Evolutionary conservation across 2,888 invertebrate genomes (phyloP).

Genomic region (Allacma fusca): DNA sequence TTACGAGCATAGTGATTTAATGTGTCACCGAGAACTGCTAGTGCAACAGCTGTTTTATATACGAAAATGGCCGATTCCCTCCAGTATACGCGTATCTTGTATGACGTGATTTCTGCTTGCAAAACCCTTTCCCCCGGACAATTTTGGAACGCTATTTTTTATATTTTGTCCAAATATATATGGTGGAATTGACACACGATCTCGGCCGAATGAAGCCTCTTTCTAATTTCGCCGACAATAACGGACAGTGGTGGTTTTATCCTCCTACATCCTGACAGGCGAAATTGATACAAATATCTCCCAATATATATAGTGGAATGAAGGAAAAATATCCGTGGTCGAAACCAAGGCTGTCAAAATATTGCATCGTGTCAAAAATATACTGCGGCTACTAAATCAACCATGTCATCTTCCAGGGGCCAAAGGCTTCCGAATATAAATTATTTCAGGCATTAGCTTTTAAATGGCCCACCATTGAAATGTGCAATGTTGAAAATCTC

Average conservation of each 20-base stretch:
- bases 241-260: constrained; percentile 61
- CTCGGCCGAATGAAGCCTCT: constrained; percentile 55
- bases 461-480: constrained; percentile 47
- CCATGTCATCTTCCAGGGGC: constrained; percentile 45
- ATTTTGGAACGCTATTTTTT: constrained; percentile 42
- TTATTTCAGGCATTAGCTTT: constrained; percentile 50
- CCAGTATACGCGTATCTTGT: constrained; percentile 42
- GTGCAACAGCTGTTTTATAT: constrained; percentile 62
- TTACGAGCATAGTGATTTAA: constrained; percentile 62
- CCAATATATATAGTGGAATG: constrained; percentile 23
- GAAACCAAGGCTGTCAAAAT: constrained; percentile 38
- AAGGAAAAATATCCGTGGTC: constrained; percentile 38
- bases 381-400: constrained; percentile 48
- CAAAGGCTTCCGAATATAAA: constrained; percentile 48
- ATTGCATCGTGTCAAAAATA: constrained; percentile 35
- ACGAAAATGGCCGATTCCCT: constrained; percentile 61
- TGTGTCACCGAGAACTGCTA: constrained; percentile 61
- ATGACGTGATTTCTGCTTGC: constrained; percentile 37
- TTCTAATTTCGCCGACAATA: constrained; percentile 61
- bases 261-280: constrained; percentile 58
- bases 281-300: constrained; percentile 62
- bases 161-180: constrained; percentile 38
- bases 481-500: constrained; percentile 39
- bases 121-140: constrained; percentile 48
- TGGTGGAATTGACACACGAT: constrained; percentile 56